These are phyloP conservation scores for Gopherus flavomarginatus DNA, from an alignment of 2,113 vertebrate species.

Conservation along the genomic window DNA sequence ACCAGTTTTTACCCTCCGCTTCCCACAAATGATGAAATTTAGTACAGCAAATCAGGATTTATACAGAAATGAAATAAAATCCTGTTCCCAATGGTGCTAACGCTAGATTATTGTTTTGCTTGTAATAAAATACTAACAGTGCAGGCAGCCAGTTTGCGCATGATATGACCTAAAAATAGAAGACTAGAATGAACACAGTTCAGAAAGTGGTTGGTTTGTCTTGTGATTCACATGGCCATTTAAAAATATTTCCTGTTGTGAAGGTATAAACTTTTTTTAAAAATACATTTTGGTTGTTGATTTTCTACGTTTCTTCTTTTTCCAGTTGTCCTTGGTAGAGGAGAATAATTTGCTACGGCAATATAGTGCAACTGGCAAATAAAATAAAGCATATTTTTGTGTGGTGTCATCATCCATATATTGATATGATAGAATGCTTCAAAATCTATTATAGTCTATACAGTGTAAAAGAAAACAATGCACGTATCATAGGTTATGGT, in stretches of 20 bases:
- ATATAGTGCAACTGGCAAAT: background rate
- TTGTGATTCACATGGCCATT: slow-evolving; percentile 60
- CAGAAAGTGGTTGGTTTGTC: slow-evolving; percentile 30
- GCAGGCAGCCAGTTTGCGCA: background rate
- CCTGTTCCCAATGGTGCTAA: background rate
- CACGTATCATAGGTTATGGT: background rate
- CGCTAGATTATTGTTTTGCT: background rate
- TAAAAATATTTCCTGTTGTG: slow-evolving; percentile 72
- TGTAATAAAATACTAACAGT: background rate
- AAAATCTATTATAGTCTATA: background rate
- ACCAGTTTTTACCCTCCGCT: background rate
- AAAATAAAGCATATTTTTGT: background rate
- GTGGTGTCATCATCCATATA: background rate
- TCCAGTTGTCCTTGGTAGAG: background rate
- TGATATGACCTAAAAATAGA: slow-evolving; percentile 50
- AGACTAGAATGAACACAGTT: background rate
- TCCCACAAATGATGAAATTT: background rate
- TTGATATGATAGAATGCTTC: background rate
- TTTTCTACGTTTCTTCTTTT: background rate
- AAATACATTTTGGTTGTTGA: background rate
- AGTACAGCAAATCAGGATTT: background rate
- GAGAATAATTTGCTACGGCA: background rate
- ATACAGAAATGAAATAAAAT: background rate
- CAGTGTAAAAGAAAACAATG: background rate
- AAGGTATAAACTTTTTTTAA: slow-evolving; percentile 26